Conservation (phyloP, 2,113 vertebrate species). For the Potamarius usumacintae region DNA sequence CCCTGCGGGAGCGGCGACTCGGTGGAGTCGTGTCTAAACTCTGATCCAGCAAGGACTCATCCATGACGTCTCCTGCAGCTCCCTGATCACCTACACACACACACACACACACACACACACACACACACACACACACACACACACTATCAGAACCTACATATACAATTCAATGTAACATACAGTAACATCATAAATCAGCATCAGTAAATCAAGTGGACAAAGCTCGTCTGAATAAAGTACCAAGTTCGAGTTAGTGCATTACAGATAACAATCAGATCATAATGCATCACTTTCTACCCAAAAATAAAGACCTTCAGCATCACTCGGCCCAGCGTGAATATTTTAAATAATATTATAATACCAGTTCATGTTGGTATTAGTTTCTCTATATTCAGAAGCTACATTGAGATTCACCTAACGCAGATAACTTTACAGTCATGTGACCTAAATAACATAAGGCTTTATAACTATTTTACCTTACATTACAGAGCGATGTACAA, state of each 20-base stretch:
- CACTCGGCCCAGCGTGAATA: too few relatives aligned
- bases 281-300: too few relatives aligned
- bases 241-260: too few relatives aligned
- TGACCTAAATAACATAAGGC: too few relatives aligned
- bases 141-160: neutral
- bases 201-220: neutral
- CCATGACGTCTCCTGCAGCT: slow-evolving; percentile 75
- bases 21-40: slow-evolving; percentile 81
- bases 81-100: slow-evolving; percentile 81
- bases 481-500: too few relatives aligned
- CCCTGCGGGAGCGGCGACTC: slow-evolving; percentile 83
- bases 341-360: too few relatives aligned
- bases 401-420: too few relatives aligned
- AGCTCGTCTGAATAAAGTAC: neutral
- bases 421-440: too few relatives aligned
- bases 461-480: too few relatives aligned
- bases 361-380: too few relatives aligned
- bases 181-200: neutral
- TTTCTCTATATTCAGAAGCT: too few relatives aligned
- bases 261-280: neutral
- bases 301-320: too few relatives aligned
- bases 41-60: slow-evolving; percentile 82
- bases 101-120: neutral
- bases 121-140: slow-evolving; percentile 11
- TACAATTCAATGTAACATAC: neutral